Base-by-base conservation (phyloP, 2,888 invertebrate genomes). In the Ecdyonurus torrentis region DNA sequence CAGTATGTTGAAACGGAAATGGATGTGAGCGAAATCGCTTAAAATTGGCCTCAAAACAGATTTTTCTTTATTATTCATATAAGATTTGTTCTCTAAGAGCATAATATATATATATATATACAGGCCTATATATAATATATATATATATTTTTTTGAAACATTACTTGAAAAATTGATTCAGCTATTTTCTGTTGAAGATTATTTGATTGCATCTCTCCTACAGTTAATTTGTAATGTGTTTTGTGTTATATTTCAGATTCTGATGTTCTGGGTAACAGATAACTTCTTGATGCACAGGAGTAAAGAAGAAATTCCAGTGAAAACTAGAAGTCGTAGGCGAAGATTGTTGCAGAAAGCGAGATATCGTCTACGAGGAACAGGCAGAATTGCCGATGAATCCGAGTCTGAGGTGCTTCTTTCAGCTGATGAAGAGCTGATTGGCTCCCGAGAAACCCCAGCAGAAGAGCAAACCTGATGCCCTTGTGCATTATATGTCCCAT, bases 181-280 rank as follows among this genome's bases (percentile, higher is more conserved):
- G 37, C 15, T 37, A 15, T 65, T 66, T 65, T n/a, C n/a, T n/a
- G n/a, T n/a, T n/a, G n/a, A n/a, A n/a, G n/a, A n/a, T n/a, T 50
- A 10, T 50, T 10, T 50, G 50, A 50, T 50, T 10, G 18, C 7
- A 50, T 50, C 18, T 10, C 18, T 50, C 18, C 18, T 18, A 50
- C 7, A 50, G 7, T 10, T 50, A n/a, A n/a, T n/a, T n/a, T n/a
- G n/a, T n/a, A n/a, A n/a, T n/a, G n/a, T n/a, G n/a, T n/a, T n/a
- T n/a, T n/a, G n/a, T n/a, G n/a, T n/a, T n/a, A n/a, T 65, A 66
- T 65, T 81, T 61, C 77, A 89, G 88, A 87, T 87, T 68, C 78
- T 89, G 71, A 87, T 89, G 81, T 89, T 89, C 76, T 89, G 89
- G 89, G 87, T 89, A 67, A 88, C 88, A 0, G 89, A 89, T 74